Percentiles rank a stretch among this genome's conserved stretches.
Conservation (phyloP, 2,797 vertebrate species). For the Varecia variegata region DNA sequence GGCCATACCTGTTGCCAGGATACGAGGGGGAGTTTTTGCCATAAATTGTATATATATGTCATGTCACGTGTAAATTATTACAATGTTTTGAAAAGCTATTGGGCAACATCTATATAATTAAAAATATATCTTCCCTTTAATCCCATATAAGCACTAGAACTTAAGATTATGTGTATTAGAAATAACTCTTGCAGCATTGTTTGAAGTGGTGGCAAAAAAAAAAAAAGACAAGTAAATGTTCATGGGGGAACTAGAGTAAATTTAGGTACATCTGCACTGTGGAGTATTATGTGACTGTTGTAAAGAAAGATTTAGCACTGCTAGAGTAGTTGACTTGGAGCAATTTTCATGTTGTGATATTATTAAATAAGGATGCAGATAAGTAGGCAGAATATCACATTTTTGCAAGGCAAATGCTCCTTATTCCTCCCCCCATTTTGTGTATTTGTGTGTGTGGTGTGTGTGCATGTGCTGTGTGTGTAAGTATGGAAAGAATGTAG, state of each 20-base stretch:
- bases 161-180: not conserved
- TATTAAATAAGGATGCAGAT: not conserved
- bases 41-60: not conserved
- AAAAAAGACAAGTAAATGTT: not conserved
- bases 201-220: not conserved
- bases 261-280: not conserved
- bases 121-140: not conserved
- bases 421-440: not conserved
- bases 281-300: rapidly evolving
- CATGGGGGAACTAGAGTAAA: not conserved
- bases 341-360: not conserved
- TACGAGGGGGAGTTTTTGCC: not conserved
- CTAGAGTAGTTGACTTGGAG: not conserved
- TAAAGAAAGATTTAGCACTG: not conserved
- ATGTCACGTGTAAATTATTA: not conserved
- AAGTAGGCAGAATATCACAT: not conserved
- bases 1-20: not conserved
- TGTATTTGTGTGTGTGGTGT: not conserved
- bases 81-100: not conserved
- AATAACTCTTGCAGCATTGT: not conserved
- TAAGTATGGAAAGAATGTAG: not conserved
- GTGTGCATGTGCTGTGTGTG: not conserved
- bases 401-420: not conserved
- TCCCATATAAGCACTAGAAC: not conserved
- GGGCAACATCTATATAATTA: not conserved